Evolutionary conservation across 2,888 invertebrate species (phyloP), one percentile per base, ranked within the genome.

Genomic region (Ischnus inquisitorius): DNA sequence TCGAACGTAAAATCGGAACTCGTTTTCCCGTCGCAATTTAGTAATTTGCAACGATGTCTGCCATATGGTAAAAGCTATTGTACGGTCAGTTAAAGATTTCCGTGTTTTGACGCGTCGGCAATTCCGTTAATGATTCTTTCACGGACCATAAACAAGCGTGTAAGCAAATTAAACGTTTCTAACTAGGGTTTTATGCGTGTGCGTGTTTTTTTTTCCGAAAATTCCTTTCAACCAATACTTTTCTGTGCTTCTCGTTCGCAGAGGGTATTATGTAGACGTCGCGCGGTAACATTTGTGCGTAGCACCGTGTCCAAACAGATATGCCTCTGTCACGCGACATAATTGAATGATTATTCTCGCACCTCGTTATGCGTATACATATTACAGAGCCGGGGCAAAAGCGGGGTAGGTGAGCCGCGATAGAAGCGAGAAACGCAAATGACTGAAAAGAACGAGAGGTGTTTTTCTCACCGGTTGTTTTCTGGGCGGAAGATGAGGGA

Each of bases 291-390:
- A 60, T 14, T 60, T 28, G 28, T 60, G 1, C 28, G 60, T 25
- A 16, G 48, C 57, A 16, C 51, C 76, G 68, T 79, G 65, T 67
- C 74, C 62, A 41, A 75, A 60, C 51, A 41, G 67, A 77, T 82
- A 64, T 69, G 86, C 86, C 88, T 79, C 82, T 65, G 90, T 92
- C 91, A 92, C 90, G 90, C 89, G 89, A 85, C 77, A 85, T 92
- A 91, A 91, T 92, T 91, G 91, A 92, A 90, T 90, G 90, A 91
- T 91, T 90, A 90, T 89, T 89, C 88, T 90, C 88, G 71, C 81
- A 75, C 79, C 81, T 84, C 77, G 79, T 84, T 82, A 79, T 62
- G 54, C 68, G 69, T 68, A 46, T 46, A 43, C 67, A 34, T 34
- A 60, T 34, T 68, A 68, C 67, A 48, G 48, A 68, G 62, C 28